Evolutionary conservation across 1,140 invertebrate genomes (phyloP), one percentile per base, ranked within the genome.

Genomic region (Callitettix versicolor): DNA sequence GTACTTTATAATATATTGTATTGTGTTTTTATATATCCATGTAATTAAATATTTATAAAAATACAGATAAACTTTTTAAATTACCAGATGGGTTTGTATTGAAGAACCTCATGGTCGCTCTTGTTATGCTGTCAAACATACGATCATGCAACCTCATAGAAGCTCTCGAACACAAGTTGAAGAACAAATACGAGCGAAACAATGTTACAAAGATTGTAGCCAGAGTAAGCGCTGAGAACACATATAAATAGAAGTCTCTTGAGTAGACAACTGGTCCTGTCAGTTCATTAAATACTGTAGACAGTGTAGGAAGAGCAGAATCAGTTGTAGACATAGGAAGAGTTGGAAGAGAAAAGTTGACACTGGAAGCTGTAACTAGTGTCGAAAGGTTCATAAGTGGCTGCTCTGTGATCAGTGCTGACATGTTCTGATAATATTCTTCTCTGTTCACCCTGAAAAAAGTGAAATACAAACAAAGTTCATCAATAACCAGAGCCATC

Each of bases 91-190:
- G 83, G 68, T 95, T 94, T 7, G 80, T 84, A 60, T 92, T 91
- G 69, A 95, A 95, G 70, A 95, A 95, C 6, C 78, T 74, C 77
- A 95, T 91, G 0, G 84, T 86, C 0, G 88, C 84, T 6, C 83
- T 75, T 22, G 91, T 79, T 1, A 96, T 79, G 46, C 82, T 82
- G 9, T 73, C 68, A 64, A 95, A 95, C 83, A 95, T 92, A 5
- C 68, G 73, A 63, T 94, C 86, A 64, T 96, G 92, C 1, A 92
- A 69, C n/a, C 72, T 80, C 46, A 81, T 78, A 0, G 91, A 92
- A 4, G 90, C 84, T 34, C 76, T 72, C 73, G 91, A 84, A 51
- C 88, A 90, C 59, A 88, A 78, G 61, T 75, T 71, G 58, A 91
- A 89, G 67, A 92, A 94, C 4, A 76, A 64, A 30, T 82, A 75